Base-by-base conservation (phyloP, 2,113 vertebrate species). In the Syrrhaptes paradoxus region DNA sequence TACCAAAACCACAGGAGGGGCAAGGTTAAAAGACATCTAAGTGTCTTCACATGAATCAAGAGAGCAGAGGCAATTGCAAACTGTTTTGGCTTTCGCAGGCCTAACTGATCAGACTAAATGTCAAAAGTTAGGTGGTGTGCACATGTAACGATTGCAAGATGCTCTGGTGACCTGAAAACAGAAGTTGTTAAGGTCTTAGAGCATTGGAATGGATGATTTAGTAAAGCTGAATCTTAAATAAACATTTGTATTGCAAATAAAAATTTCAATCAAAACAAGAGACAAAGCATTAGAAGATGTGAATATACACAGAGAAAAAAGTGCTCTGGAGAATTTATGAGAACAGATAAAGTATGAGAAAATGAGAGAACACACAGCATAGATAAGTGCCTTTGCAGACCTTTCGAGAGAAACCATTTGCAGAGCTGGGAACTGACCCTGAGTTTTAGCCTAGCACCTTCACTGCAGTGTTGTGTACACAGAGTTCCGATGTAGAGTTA, bases 231-330 rank as follows among this genome's bases (percentile, higher is more conserved):
- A 84, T 84, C 93, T 90, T 80, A 83, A 91, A 88, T 46, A 88
- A 92, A 80, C 13, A 17, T 80, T 93, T 90, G 16, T 77, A 28
- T 62, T 92, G 32, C 58, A 88, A 94, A 93, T 63, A 73, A 90
- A 90, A 68, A 76, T 32, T 57, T 88, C 31, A 94, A 80, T 29
- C n/a, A 76, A 91, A 93, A 65, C 28, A 72, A 76, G 36, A 70
- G 31, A 74, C 7, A 83, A 77, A 62, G 4, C 10, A 46, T 61
- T 61, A 62, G 24, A 89, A 77, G 54, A 83, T 32, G 11, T 83
- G 75, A 88, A 49, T 73, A 80, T 85, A 82, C 34, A 91, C 43
- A 87, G 15, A 85, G 21, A 70, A 73, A 68, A 29, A 75, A 10
- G 49, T 5, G 5, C 21, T 73, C 52, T 77, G 80, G 63, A 77